Evolutionary conservation across 2,797 vertebrate species (phyloP), one percentile per base, ranked within the genome.

Genomic region (Rachycentron canadum): DNA sequence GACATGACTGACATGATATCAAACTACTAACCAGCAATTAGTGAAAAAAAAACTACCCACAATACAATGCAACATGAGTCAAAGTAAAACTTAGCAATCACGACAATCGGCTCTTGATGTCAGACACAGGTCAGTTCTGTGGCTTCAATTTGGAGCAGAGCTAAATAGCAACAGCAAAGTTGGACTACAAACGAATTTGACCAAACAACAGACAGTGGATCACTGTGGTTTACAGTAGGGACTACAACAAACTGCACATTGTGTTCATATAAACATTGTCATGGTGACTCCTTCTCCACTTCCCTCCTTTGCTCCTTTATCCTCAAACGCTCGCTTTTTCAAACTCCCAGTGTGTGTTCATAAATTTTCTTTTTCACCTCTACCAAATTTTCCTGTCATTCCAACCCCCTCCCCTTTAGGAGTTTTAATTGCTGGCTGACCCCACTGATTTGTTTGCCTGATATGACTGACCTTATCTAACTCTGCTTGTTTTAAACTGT

Each of bases 131-230:
- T 78, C 69, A 58, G 30, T 26, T 52, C 26, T 3, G 65, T 56
- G 21, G 73, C 49, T 59, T 68, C 5, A 34, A 21, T 70, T 68
- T 57, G 36, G 34, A 80, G 60, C 38, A 52, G 25, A 73, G 34
- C 68, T 81, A 73, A 83, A 56, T 56, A 62, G 61, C 65, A 81
- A 69, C 62, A 59, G 16, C n/a, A n/a, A 12, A 66, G 64, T 5
- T 63, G 68, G 40, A 79, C 53, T 47, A 43, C 30, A 73, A 73
- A 56, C 16, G 16, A 28, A 28, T 55, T 50, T 34, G 13, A 69
- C 30, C 43, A 74, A 57, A 61, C 49, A 81, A 65, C 43, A 82
- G 14, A 41, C n/a, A 49, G 47, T 32, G 43, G 36, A 32, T 36
- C 21, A 13, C 32, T 28, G 55, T 36, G 28, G 60, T 65, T 61